Evolutionary conservation across 1,140 invertebrate species (phyloP), one percentile per base, ranked within the genome.

Genomic region (Elysia chlorotica): DNA sequence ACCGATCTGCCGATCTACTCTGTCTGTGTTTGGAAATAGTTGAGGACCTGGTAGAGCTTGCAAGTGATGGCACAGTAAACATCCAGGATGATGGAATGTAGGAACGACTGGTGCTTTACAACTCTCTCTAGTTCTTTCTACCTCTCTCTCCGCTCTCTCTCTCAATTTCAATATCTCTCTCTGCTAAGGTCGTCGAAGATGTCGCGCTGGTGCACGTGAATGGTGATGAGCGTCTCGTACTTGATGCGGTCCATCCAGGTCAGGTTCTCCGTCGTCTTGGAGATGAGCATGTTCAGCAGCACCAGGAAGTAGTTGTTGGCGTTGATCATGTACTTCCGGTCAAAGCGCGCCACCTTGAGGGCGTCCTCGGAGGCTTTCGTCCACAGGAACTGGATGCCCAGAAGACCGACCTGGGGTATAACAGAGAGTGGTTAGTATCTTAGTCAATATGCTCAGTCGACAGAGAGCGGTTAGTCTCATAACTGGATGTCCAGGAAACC

Each of bases 371-470:
- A 92, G 86, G 98, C 96, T 78, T 94, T 89, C 0, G 96, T 98
- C 97, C 97, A 98, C 72, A 98, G 93, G 92, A 98, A 96, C 90
- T 99, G 96, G 61, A 98, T 93, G 3, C 96, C 95, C 14, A 99
- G 88, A 31, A 98, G 90, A n/a, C 96, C 96, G 62, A 97, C 89
- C 93, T 94, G 79, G 21, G 4, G 37, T 59, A n/a, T n/a, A n/a
- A n/a, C n/a, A n/a, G n/a, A n/a, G n/a, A n/a, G n/a, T n/a, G n/a
- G n/a, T n/a, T n/a, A n/a, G n/a, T n/a, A n/a, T n/a, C n/a, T n/a
- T n/a, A n/a, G n/a, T n/a, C n/a, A n/a, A n/a, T n/a, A n/a, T n/a
- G n/a, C n/a, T n/a, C n/a, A n/a, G n/a, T n/a, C n/a, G n/a, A n/a
- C n/a, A n/a, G n/a, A n/a, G n/a, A n/a, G n/a, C n/a, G n/a, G n/a